phyloP scores from a whole-genome alignment of 2,888 invertebrate genomes.

The Drepanosiphum platanoidis region DNA sequence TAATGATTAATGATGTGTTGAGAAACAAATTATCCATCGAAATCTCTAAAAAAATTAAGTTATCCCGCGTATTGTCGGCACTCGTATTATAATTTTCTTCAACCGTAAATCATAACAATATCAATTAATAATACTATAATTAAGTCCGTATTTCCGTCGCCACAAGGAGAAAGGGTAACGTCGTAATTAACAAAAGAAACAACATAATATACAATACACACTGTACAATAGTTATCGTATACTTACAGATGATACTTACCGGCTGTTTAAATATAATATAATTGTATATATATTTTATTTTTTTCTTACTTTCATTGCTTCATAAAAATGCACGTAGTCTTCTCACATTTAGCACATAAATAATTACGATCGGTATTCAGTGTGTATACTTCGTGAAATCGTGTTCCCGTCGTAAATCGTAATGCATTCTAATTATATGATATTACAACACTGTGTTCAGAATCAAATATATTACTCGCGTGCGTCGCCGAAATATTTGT shows the following conservation, averaged over 20 bases:
- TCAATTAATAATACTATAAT: too few relatives aligned
- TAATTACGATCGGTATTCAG: neutral
- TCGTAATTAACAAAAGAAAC: neutral
- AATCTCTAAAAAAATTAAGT: too few relatives aligned
- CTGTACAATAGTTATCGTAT: neutral
- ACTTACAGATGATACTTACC: too few relatives aligned
- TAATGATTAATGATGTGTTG: too few relatives aligned
- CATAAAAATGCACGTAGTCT: neutral
- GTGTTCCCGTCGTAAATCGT: neutral
- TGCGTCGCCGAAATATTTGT: neutral
- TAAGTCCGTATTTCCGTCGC: too few relatives aligned
- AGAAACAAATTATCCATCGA: too few relatives aligned
- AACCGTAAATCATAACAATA: too few relatives aligned
- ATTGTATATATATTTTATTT: neutral
- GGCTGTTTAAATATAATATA: too few relatives aligned
- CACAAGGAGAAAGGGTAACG: neutral
- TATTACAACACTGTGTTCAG: neutral
- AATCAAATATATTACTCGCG: neutral
- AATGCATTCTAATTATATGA: neutral
- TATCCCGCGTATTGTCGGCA: too few relatives aligned
- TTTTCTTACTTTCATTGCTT: neutral
- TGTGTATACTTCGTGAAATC: neutral
- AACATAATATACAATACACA: neutral
- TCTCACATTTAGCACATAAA: neutral
- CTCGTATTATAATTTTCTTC: too few relatives aligned